These are phyloP conservation scores for Alsophila aescularia DNA, from an alignment of 2,888 invertebrate species.

Conservation along the genomic window DNA sequence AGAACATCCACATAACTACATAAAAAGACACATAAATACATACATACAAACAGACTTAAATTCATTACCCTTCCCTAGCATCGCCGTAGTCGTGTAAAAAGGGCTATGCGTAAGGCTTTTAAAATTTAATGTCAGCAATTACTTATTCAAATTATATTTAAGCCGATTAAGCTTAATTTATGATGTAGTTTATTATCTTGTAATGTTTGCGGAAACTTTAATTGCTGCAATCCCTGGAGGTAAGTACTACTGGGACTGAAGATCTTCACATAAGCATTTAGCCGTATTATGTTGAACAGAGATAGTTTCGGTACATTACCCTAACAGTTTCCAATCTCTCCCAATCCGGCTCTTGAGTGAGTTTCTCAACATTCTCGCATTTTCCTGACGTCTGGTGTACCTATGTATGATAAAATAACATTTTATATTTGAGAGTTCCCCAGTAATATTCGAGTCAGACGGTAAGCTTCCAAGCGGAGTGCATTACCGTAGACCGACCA, in stretches of 20 bases:
- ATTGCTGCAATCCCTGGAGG: constrained; percentile 27
- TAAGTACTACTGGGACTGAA: constrained; percentile 2
- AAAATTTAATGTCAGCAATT: constrained; percentile 57
- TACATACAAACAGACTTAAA: no score
- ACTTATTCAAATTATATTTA: constrained; percentile 52
- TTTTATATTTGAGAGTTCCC: constrained; percentile 44
- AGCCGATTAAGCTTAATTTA: constrained; percentile 43
- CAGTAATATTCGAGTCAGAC: constrained; percentile 44
- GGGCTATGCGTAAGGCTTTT: constrained; percentile 54
- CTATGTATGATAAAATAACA: constrained; percentile 44
- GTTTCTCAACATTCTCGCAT: constrained; percentile 21
- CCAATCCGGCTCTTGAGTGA: constrained; percentile 18
- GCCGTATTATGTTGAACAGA: not conserved
- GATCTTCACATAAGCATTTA: not conserved
- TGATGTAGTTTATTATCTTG: constrained; percentile 39
- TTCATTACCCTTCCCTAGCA: no score
- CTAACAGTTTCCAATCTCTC: constrained; percentile 29
- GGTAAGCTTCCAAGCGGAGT: constrained; percentile 53
- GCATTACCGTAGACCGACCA: constrained; percentile 62
- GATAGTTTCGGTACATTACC: constrained; percentile 21
- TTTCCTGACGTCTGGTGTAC: constrained; percentile 30
- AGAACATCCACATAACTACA: no score
- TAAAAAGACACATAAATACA: no score
- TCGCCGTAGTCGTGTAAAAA: no score
- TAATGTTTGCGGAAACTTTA: constrained; percentile 31